Percentiles rank a stretch among this genome's conserved stretches.
Evolutionary conservation across 1,140 invertebrate genomes (phyloP).

Genomic region (Gerris buenoi): DNA sequence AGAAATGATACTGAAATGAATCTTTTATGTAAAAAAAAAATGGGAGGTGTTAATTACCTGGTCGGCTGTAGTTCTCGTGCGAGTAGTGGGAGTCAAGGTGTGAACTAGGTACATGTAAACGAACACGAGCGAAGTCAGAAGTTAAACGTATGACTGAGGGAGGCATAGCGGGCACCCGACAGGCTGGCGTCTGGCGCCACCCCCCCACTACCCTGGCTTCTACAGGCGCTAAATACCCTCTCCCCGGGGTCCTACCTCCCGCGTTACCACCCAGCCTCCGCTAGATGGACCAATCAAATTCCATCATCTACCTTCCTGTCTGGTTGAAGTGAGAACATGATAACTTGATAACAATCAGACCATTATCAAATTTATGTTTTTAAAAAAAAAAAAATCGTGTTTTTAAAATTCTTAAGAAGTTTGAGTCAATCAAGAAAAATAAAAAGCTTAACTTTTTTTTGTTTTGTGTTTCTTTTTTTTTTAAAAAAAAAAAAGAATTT

Average conservation of each 20-base stretch:
- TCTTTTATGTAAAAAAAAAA: neutral
- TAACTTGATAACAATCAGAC: no score
- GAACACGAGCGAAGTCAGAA: neutral
- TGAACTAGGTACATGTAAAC: neutral
- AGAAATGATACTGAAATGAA: no score
- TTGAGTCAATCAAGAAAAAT: no score
- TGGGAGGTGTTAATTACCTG: neutral
- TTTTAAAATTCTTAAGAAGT: no score
- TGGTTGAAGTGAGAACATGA: no score
- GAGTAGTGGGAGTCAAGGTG: neutral
- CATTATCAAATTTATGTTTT: no score
- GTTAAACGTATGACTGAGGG: neutral
- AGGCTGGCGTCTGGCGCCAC: neutral
- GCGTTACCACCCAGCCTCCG: neutral
- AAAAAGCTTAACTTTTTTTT: no score
- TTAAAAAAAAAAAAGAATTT: no score
- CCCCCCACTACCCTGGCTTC: neutral
- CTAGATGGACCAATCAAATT: no score
- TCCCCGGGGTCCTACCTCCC: neutral
- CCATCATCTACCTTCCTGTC: no score
- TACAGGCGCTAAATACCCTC: neutral
- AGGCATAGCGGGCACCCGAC: neutral
- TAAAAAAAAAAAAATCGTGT: no score
- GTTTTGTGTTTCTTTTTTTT: no score
- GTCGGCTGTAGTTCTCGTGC: neutral